phyloP scores from a whole-genome alignment of 1,140 invertebrate species.

The Apis dorsata region DNA sequence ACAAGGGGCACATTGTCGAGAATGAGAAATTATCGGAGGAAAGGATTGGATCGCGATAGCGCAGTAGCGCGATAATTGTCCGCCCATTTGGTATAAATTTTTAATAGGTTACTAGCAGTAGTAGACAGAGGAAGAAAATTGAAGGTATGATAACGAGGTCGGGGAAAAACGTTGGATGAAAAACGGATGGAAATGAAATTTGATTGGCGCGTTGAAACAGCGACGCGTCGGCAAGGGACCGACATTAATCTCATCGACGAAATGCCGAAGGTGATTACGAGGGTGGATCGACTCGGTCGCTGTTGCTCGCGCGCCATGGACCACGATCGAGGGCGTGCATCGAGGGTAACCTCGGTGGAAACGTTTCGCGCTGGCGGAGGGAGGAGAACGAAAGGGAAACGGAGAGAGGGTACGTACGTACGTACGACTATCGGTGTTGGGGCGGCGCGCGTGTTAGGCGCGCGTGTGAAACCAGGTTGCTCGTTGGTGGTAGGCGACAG shows the following conservation, averaged over 20 bases:
- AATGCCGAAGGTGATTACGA: conserved; percentile 71
- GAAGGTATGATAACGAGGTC: neutral
- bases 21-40: neutral
- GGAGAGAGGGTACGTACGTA: neutral
- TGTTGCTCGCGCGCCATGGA: conserved; percentile 28
- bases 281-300: conserved; percentile 61
- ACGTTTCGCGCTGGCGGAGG: conserved; percentile 59
- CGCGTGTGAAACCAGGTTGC: conserved; percentile 21
- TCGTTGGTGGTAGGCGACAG: conserved; percentile 41
- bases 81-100: no score
- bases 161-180: no score
- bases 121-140: no score
- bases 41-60: no score
- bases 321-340: conserved; percentile 15
- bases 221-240: conserved; percentile 26
- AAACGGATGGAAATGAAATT: conserved; percentile 19
- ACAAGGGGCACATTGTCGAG: neutral
- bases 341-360: conserved; percentile 46
- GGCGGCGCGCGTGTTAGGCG: conserved; percentile 12
- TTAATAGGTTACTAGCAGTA: no score
- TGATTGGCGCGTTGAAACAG: neutral
- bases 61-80: no score
- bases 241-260: conserved; percentile 74
- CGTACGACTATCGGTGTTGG: conserved; percentile 2
- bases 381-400: conserved; percentile 2